Base-by-base conservation (phyloP, 2,797 vertebrate species). In the Anguilla marmorata region DNA sequence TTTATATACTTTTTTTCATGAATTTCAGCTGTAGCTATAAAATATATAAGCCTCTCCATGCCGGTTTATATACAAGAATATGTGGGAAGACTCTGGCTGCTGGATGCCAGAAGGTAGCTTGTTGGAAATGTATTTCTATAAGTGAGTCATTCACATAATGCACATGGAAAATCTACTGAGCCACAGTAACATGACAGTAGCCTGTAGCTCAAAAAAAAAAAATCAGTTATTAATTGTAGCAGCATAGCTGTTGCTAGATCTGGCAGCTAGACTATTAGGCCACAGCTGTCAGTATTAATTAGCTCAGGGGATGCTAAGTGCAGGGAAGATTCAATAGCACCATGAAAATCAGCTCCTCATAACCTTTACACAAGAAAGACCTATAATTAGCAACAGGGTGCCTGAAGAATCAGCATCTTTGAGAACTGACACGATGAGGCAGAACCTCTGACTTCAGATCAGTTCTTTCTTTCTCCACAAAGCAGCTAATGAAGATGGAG, bases 211-310 rank as follows among this genome's bases (percentile, higher is more conserved):
- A 41, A 86, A 72, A 88, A 33, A 60, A n/a, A 72, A 72, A 58
- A 82, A 84, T 66, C 63, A 41, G 16, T 86, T 69, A 88, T 88
- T 88, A 88, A 88, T 88, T 86, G 85, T 88, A 86, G 84, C 56
- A 45, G 52, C 54, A 56, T 58, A 48, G 74, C 88, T 86, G 88
- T 82, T 41, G 37, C 54, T 69, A 82, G 87, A 76, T 86, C 84
- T 88, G 76, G 58, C 72, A 21, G 89, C 85, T 74, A 66, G 58
- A 85, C 86, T 72, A 82, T 90, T 90, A 87, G 87, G 86, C 85
- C 89, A 87, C 87, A 88, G 87, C 89, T 90, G 87, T 90, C 89
- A 88, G 76, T 76, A 79, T 85, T 86, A 72, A 90, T 89, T 89
- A 85, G 87, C 85, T 87, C 83, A 45, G 48, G 30, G 85, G 50